Percentiles rank a stretch among this genome's conserved stretches.
phyloP scores from a whole-genome alignment of 2,113 vertebrate species.

The Ceyx melanurus region DNA sequence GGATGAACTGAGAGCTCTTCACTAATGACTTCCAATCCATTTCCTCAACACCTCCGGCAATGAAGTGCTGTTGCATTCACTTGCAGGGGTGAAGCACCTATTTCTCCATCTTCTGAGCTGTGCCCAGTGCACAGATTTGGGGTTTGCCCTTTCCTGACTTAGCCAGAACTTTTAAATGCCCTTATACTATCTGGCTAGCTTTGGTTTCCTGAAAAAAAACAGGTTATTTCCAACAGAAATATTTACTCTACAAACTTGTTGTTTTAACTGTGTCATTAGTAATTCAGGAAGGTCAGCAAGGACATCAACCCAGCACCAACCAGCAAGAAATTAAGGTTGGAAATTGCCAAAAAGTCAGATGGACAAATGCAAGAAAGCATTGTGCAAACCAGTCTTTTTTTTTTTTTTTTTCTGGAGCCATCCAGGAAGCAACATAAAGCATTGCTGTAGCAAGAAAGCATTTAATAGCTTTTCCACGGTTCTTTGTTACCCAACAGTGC shows the following conservation, averaged over 20 bases:
- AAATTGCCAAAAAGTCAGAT: neutral
- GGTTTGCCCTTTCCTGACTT: neutral
- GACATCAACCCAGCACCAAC: neutral
- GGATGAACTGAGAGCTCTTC: slow-evolving; percentile 19
- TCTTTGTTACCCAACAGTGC: neutral
- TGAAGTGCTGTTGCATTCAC: neutral
- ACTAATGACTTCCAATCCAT: neutral
- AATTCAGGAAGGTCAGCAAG: neutral
- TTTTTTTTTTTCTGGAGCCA: neutral
- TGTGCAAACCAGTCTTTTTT: neutral
- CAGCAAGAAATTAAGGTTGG: neutral
- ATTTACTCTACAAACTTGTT: neutral
- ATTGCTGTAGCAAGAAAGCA: neutral
- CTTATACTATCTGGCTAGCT: neutral
- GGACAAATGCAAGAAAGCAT: neutral
- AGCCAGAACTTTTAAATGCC: neutral
- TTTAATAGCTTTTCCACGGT: neutral
- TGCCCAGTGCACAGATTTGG: accelerated
- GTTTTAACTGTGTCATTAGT: neutral
- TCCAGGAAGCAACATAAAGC: neutral
- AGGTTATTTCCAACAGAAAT: neutral
- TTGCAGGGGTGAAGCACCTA: neutral
- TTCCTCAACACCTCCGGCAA: neutral
- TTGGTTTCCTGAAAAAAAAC: neutral
- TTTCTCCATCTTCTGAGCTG: neutral